Evolutionary conservation across 1,140 invertebrate species (phyloP), one percentile per base, ranked within the genome.

Genomic region (Cecropterus lyciades): DNA sequence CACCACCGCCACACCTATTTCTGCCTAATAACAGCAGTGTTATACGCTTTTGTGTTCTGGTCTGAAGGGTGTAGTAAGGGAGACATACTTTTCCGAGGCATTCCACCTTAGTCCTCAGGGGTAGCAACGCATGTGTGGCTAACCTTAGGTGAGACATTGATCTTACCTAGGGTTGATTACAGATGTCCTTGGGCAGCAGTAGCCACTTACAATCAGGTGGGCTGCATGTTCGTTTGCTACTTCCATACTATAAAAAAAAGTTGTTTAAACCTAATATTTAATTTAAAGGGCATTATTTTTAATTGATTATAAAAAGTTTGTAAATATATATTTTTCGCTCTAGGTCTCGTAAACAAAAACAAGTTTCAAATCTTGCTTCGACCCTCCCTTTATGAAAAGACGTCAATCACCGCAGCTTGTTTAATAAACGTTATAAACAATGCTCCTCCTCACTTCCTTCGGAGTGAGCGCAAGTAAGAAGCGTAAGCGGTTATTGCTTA

Each of bases 361-460:
- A 76, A 73, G 62, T 70, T 67, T 37, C n/a, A 17, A 52, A 43
- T 51, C 63, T 51, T 68, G 27, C 3, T 30, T 30, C 27, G 73
- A 70, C 70, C 33, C 71, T 56, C 66, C 71, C 72, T 82, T 87
- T 85, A 85, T 84, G 84, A 87, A 85, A 80, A 73, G 72, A 82
- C 80, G 84, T 87, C 84, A 87, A 77, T 87, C 84, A 87, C 74
- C 67, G 68, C 69, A 56, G 80, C 70, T 81, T 78, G 74, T 79
- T 80, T 84, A 82, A 84, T 84, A 86, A 84, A 84, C 70, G 76
- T 69, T 79, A 76, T 79, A 80, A 83, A 81, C 80, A 82, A 76
- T 80, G 79, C 78, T 82, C 79, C 67, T 72, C 75, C 73, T 73
- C 51, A 72, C 71, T 77, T 79, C 62, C 71, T 56, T 71, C 65